phyloP scores from a whole-genome alignment of 2,888 invertebrate genomes.

The Noctua janthina region DNA sequence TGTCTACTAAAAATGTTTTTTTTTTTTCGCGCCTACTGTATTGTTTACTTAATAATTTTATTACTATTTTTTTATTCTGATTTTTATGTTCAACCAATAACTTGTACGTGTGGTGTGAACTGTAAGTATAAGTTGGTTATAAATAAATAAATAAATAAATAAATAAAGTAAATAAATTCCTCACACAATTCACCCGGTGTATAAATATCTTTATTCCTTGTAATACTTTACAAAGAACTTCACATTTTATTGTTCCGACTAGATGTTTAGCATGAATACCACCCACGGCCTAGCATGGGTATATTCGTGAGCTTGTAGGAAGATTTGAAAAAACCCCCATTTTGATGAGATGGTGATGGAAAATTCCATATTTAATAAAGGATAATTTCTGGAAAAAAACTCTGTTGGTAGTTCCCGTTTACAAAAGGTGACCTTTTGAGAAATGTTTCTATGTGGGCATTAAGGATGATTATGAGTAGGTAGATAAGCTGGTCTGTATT shows the following conservation, averaged over 20 bases:
- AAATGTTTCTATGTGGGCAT: not conserved
- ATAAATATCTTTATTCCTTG: not conserved
- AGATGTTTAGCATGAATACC: not conserved
- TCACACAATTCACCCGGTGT: too few relatives aligned
- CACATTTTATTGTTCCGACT: not conserved
- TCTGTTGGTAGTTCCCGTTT: not conserved
- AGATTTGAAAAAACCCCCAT: not conserved
- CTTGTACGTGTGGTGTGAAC: too few relatives aligned
- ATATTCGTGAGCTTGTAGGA: not conserved
- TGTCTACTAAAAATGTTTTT: too few relatives aligned
- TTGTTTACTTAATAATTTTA: too few relatives aligned
- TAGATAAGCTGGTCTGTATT: not conserved
- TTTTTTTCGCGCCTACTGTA: too few relatives aligned
- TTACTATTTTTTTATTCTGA: too few relatives aligned
- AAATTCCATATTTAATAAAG: not conserved
- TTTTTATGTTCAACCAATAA: too few relatives aligned
- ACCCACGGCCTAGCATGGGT: not conserved
- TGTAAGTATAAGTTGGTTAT: too few relatives aligned
- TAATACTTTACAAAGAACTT: not conserved
- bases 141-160: too few relatives aligned
- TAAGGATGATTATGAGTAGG: not conserved
- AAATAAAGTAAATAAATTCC: too few relatives aligned
- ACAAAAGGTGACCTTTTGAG: not conserved
- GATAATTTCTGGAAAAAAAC: not conserved
- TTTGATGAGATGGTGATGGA: not conserved